phyloP scores from a whole-genome alignment of 2,888 invertebrate genomes.

The Dromius quadrimaculatus region DNA sequence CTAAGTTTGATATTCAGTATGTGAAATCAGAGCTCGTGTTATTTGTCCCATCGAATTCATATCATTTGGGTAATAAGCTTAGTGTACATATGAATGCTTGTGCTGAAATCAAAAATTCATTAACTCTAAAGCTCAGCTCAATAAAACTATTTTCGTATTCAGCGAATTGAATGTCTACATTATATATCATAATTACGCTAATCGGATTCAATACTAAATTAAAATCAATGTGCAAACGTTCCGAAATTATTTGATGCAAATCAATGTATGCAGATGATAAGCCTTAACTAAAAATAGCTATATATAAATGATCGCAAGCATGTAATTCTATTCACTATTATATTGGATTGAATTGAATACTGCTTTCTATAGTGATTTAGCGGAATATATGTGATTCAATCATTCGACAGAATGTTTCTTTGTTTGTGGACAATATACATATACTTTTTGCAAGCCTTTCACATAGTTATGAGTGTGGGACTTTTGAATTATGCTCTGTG shows the following conservation, averaged over 20 bases:
- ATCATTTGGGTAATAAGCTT: too few species aligned
- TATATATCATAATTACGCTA: slow-evolving; percentile 21
- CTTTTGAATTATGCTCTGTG: not conserved
- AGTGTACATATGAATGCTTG: too few species aligned
- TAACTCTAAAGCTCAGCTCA: not conserved
- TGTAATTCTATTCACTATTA: slow-evolving; percentile 26
- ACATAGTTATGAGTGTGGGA: not conserved
- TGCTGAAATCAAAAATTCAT: not conserved
- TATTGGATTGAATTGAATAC: slow-evolving; percentile 24
- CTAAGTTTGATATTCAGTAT: too few species aligned
- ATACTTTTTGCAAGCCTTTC: not conserved
- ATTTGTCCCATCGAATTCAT: too few species aligned
- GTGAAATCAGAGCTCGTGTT: too few species aligned
- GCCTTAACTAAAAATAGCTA: slow-evolving; percentile 6
- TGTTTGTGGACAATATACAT: slow-evolving; percentile 24
- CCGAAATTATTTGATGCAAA: slow-evolving; percentile 20
- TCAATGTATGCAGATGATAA: slow-evolving; percentile 10
- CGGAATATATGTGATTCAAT: slow-evolving; percentile 24
- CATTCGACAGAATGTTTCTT: slow-evolving; percentile 28
- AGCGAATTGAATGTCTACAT: not conserved
- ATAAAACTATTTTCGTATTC: not conserved
- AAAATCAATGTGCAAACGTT: not conserved
- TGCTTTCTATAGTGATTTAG: slow-evolving; percentile 19
- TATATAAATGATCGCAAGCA: not conserved
- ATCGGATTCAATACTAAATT: slow-evolving; percentile 1